Evolutionary conservation across 92 coral and sea anemone genomes (phyloP).

Genomic region (Bergia puertoricense): DNA sequence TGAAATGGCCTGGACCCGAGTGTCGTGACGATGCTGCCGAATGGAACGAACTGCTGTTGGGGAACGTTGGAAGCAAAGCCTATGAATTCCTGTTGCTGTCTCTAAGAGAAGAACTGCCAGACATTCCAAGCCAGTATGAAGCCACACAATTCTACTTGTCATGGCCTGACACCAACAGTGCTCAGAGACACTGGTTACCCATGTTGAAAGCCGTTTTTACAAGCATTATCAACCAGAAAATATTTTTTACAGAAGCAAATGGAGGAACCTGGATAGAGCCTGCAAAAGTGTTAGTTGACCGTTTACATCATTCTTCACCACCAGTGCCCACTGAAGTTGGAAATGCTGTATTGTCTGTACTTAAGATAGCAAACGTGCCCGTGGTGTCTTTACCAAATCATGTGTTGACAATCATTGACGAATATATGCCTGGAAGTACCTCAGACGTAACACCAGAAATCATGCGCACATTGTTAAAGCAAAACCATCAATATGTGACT

Average conservation of each 20-base stretch:
- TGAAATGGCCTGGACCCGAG: slow-evolving; percentile 49
- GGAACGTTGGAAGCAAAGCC: slow-evolving; percentile 41
- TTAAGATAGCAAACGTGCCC: background rate
- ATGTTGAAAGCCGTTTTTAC: slow-evolving; percentile 35
- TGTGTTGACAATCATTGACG: slow-evolving; percentile 39
- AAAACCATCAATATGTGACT: background rate
- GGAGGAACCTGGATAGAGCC: slow-evolving; percentile 45
- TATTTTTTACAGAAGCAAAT: slow-evolving; percentile 31
- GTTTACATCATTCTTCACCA: slow-evolving; percentile 17
- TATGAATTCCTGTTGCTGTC: background rate
- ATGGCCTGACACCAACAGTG: slow-evolving; percentile 26
- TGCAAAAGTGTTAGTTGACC: slow-evolving; percentile 29
- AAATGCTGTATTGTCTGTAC: slow-evolving; percentile 12
- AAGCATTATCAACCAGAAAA: background rate
- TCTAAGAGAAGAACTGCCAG: background rate
- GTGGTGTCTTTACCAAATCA: slow-evolving; percentile 44
- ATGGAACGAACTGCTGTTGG: slow-evolving; percentile 53
- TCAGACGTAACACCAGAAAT: background rate
- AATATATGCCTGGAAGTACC: slow-evolving; percentile 6
- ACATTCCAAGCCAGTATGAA: background rate
- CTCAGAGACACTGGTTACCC: slow-evolving; percentile 45
- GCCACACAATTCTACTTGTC: background rate
- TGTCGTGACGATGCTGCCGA: slow-evolving; percentile 50
- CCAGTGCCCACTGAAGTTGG: slow-evolving; percentile 10
- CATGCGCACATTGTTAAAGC: background rate